Evolutionary conservation across 2,113 vertebrate species (phyloP).

Genomic region (Gavialis gangeticus): DNA sequence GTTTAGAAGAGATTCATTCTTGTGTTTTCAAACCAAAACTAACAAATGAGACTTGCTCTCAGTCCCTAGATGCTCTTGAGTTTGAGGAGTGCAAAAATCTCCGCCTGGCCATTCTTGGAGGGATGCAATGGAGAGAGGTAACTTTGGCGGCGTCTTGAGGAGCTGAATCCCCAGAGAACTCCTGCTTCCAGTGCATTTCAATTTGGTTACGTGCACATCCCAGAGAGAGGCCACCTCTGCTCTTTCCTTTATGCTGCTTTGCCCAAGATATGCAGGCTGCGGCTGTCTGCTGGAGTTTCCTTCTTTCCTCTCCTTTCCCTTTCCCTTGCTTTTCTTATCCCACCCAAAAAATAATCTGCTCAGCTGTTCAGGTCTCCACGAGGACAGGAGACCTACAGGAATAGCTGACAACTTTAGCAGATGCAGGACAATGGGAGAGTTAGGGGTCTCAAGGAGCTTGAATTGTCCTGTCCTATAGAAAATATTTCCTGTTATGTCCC

Average conservation of each 20-base stretch:
- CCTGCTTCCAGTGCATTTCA: background rate
- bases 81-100: background rate
- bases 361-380: background rate
- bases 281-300: background rate
- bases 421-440: background rate
- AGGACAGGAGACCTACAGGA: background rate
- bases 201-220: background rate
- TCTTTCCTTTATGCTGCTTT: background rate
- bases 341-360: constrained; percentile 16
- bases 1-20: background rate
- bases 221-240: background rate
- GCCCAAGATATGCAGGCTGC: background rate
- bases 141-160: background rate
- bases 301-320: background rate
- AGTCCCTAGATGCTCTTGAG: background rate
- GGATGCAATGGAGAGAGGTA: background rate
- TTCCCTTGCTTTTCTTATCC: background rate
- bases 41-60: background rate
- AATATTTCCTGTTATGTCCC: background rate
- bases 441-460: background rate
- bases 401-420: background rate
- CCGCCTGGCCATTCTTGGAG: background rate
- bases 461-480: background rate
- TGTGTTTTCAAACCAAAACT: background rate
- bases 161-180: background rate